Conservation (phyloP, 1,140 invertebrate species). For the Schlechtendalia chinensis region DNA sequence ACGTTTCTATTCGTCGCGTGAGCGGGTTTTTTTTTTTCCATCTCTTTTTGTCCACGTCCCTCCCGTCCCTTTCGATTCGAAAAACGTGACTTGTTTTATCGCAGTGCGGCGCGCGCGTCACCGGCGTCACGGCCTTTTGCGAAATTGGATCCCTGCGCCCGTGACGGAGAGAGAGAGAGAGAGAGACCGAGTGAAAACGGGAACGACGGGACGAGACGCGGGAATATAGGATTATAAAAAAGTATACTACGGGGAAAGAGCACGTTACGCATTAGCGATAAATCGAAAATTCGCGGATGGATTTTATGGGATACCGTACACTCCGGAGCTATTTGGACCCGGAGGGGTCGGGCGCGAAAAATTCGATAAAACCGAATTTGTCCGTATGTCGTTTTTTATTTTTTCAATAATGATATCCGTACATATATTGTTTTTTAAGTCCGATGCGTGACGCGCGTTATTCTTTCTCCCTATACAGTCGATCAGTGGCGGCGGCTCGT, state of each 20-base stretch:
- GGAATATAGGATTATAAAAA: constrained; percentile 23
- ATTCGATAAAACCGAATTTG: constrained; percentile 17
- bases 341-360: background rate
- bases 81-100: constrained; percentile 46
- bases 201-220: no score
- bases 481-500: no score
- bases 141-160: constrained; percentile 26
- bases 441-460: background rate
- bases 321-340: constrained; percentile 16
- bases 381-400: background rate
- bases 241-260: constrained; percentile 8
- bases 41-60: constrained; percentile 1
- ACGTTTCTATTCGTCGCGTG: no score
- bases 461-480: background rate
- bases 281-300: constrained; percentile 24
- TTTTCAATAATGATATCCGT: constrained; percentile 7
- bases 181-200: no score
- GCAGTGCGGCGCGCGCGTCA: constrained; percentile 35
- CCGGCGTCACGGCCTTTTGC: constrained; percentile 38
- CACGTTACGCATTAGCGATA: constrained; percentile 38
- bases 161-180: no score
- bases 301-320: background rate
- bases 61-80: constrained; percentile 25
- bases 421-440: background rate
- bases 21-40: background rate